phyloP scores from a whole-genome alignment of 53 echinoderm and acorn worm species.

The Stichopus horrens region DNA sequence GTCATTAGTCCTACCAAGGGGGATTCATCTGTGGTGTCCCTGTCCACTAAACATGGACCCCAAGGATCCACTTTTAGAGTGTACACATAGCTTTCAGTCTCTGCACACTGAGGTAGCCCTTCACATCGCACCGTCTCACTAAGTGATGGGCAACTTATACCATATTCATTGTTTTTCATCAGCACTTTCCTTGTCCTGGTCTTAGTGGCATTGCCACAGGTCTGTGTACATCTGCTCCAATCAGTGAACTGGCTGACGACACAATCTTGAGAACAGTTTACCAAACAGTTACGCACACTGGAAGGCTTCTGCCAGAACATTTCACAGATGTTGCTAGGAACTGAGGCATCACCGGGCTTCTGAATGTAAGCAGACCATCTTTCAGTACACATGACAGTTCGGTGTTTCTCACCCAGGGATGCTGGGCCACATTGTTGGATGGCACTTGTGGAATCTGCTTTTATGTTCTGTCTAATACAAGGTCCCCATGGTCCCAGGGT shows the following conservation, averaged over 20 bases:
- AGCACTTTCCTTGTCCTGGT: constrained; percentile 68
- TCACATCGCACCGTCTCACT: constrained; percentile 68
- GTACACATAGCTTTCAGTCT: constrained; percentile 28
- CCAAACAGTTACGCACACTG: constrained; percentile 71
- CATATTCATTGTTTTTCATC: constrained; percentile 71
- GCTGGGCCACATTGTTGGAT: constrained; percentile 70
- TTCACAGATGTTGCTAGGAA: constrained; percentile 73
- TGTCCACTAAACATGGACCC: constrained; percentile 1
- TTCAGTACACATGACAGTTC: constrained; percentile 81
- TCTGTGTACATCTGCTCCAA: constrained; percentile 87
- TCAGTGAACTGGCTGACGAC: constrained; percentile 72
- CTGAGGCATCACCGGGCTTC: constrained; percentile 52
- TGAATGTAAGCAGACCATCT: constrained; percentile 70
- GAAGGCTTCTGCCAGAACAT: constrained; percentile 70
- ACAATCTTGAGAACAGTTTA: constrained; percentile 89
- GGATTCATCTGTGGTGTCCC: constrained; percentile 14
- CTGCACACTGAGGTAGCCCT: constrained; percentile 29
- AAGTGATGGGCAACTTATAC: constrained; percentile 67
- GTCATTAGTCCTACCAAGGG: constrained; percentile 67
- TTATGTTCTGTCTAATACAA: constrained; percentile 39
- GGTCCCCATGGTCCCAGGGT: constrained; percentile 76
- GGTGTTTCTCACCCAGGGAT: constrained; percentile 67
- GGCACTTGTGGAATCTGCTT: constrained; percentile 17
- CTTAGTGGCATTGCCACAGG: constrained; percentile 97
- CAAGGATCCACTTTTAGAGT: constrained; percentile 35